Evolutionary conservation across 2,888 invertebrate species (phyloP).

Genomic region (Ophraella communa): DNA sequence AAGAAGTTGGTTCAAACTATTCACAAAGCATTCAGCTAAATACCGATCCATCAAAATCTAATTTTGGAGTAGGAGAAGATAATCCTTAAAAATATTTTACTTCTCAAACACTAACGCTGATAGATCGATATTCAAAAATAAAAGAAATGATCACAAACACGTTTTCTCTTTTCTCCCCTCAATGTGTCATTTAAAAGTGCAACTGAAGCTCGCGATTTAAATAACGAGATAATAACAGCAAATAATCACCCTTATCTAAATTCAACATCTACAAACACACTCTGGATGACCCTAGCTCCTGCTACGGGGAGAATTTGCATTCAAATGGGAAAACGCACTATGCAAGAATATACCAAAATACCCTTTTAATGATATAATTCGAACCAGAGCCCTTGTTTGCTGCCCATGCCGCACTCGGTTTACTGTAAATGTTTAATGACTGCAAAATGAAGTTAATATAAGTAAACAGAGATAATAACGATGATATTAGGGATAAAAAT

Average conservation of each 20-base stretch:
- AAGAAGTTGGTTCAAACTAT: too few species aligned
- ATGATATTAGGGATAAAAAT: background rate
- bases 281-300: conserved; percentile 21
- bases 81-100: too few species aligned
- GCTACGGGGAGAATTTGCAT: conserved; percentile 43
- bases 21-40: too few species aligned
- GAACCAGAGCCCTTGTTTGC: background rate
- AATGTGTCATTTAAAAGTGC: conserved; percentile 9
- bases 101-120: too few species aligned
- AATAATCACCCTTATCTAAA: conserved; percentile 47
- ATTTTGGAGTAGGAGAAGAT: too few species aligned
- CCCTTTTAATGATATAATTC: conserved; percentile 8
- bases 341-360: conserved; percentile 8
- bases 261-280: conserved; percentile 39
- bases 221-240: conserved; percentile 45
- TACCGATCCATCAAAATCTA: too few species aligned
- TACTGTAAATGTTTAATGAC: conserved; percentile 9
- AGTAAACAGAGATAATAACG: background rate
- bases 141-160: background rate
- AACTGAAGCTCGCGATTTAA: conserved; percentile 23
- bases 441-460: conserved; percentile 10
- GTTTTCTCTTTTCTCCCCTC: background rate
- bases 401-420: background rate
- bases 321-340: conserved; percentile 42
- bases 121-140: background rate